These are phyloP conservation scores for Podabrus alpinus DNA, from an alignment of 2,888 invertebrate species.

Conservation along the genomic window DNA sequence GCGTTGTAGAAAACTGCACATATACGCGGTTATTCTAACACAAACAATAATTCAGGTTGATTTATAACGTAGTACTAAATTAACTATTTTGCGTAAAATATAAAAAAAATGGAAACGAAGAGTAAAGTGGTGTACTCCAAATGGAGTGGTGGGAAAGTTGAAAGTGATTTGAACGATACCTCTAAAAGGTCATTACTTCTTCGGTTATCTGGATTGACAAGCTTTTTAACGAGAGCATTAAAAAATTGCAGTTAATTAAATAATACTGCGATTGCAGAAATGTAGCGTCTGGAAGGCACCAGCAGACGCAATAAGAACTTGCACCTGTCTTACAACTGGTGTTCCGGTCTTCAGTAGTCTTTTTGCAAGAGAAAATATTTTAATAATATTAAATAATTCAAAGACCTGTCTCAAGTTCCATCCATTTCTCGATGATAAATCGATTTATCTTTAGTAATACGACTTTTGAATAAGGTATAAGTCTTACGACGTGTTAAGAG, in stretches of 20 bases:
- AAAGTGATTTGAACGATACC: constrained; percentile 43
- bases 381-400: constrained; percentile 56
- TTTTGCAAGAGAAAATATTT: constrained; percentile 49
- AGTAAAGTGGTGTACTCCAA: not conserved
- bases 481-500: constrained; percentile 28
- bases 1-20: constrained; percentile 5
- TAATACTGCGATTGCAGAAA: constrained; percentile 51
- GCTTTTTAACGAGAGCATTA: constrained; percentile 48
- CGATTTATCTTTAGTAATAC: constrained; percentile 42
- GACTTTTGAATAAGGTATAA: constrained; percentile 40
- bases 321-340: constrained; percentile 43
- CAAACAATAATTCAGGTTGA: not conserved
- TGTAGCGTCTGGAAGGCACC: constrained; percentile 50
- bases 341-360: constrained; percentile 46
- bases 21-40: constrained; percentile 1
- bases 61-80: not conserved
- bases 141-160: constrained; percentile 46
- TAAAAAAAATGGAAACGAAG: not conserved
- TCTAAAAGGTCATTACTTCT: constrained; percentile 46
- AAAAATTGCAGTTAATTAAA: constrained; percentile 53
- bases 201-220: constrained; percentile 50
- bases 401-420: constrained; percentile 41
- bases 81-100: constrained; percentile 1
- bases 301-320: constrained; percentile 46
- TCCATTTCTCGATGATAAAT: constrained; percentile 53